These are phyloP conservation scores for Marronus borbonicus DNA, from an alignment of 2,888 invertebrate species.

Conservation along the genomic window DNA sequence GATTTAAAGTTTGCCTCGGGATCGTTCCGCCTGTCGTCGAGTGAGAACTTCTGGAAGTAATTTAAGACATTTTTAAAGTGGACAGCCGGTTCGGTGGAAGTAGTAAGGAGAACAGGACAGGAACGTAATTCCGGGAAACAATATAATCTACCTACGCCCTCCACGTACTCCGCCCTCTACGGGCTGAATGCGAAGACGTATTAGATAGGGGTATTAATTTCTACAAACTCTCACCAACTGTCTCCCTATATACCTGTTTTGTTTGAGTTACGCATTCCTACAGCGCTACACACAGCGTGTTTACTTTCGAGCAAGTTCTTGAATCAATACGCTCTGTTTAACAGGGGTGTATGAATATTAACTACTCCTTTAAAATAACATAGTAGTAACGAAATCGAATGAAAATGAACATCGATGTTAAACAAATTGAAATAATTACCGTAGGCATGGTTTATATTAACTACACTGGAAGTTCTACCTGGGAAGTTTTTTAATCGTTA, in stretches of 20 bases:
- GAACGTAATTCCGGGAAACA: slow-evolving; percentile 42
- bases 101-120: slow-evolving; percentile 8
- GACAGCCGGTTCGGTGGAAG: slow-evolving; percentile 39
- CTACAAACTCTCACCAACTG: slow-evolving; percentile 44
- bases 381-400: neutral
- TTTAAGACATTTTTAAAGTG: slow-evolving; percentile 46
- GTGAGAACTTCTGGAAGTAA: slow-evolving; percentile 40
- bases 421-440: neutral
- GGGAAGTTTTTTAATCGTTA: neutral
- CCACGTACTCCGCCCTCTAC: neutral
- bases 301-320: slow-evolving; percentile 40
- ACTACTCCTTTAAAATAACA: slow-evolving; percentile 22
- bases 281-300: slow-evolving; percentile 24
- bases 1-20: slow-evolving; percentile 37
- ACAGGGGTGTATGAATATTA: slow-evolving; percentile 39
- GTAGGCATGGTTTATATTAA: neutral
- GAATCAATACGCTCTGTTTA: slow-evolving; percentile 33
- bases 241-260: slow-evolving; percentile 43
- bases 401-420: neutral
- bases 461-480: neutral
- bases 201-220: slow-evolving; percentile 45
- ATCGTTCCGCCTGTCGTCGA: slow-evolving; percentile 28
- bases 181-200: slow-evolving; percentile 30
- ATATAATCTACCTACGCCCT: slow-evolving; percentile 37
- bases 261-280: slow-evolving; percentile 47